Base-by-base conservation (phyloP, 2,888 invertebrate species). In the Troglohyphantes excavatus region DNA sequence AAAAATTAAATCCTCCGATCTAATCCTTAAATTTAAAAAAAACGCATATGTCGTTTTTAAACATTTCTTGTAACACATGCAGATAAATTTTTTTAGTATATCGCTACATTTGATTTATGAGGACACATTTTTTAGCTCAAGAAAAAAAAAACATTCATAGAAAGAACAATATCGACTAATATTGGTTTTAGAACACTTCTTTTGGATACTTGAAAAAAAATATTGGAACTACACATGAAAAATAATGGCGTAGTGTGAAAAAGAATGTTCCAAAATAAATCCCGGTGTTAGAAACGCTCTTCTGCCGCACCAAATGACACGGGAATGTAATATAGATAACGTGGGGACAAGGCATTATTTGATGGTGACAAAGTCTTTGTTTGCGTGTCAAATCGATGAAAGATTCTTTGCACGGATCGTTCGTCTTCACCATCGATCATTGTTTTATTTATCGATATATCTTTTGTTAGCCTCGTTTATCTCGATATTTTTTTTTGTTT, bases 341-440 rank as follows among this genome's bases (percentile, higher is more conserved):
- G 43, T 46, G 68, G 59, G n/a, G 29, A 82, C 82, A 82, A 82
- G 83, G 46, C 73, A 73, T 73, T 83, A 39, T 68, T 83, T 83
- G 83, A 83, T 82, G 82, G 82, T 82, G 82, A 82, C 68, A 82
- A 68, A 83, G 83, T 73, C 83, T 73, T 83, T 83, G 83, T 83
- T 83, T 83, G 73, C 83, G 83, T 83, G 83, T 83, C 83, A 73
- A 83, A 83, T 83, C 83, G 63, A 83, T 83, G 83, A 73, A 46
- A 83, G 83, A 83, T 83, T 83, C 83, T 83, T 63, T 73, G 43
- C 83, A 46, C 72, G 83, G 63, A 73, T 83, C 83, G 83, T 63
- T 73, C 73, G 33, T 27, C 27, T 43, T 83, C 43, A 11, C 21
- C 73, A 83, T 83, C 83, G 72, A 83, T 83, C 83, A 83, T 83